Base-by-base conservation (phyloP, 2,113 vertebrate species). In the Apistogramma diplotaenia region DNA sequence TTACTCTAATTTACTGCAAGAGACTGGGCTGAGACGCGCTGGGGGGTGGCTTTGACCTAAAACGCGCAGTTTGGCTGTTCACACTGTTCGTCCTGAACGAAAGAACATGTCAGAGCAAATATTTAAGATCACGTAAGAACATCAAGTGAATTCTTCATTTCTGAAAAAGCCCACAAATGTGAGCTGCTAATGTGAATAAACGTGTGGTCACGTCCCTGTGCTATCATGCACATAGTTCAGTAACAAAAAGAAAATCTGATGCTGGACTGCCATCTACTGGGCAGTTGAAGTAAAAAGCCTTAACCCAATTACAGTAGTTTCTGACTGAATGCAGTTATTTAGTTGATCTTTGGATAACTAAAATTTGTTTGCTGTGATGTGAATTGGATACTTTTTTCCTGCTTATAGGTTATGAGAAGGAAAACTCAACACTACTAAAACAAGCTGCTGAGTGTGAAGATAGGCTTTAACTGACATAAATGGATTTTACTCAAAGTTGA, bases 261-360 rank as follows among this genome's bases (percentile, higher is more conserved):
- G 35, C 27, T 55, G 59, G 5, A 79, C 78, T 88, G 85, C 87
- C 89, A 85, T n/a, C 91, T 91, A 25, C 25, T 84, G 89, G 2
- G 18, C 16, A 74, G 6, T 19, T 55, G 12, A 11, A 35, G 84
- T 33, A 86, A 16, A 23, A 31, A 21, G 25, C 0, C 12, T 29
- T 51, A 51, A 70, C 18, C 43, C 9, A n/a, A n/a, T n/a, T n/a
- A n/a, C 16, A 49, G 29, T 46, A 49, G 25, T 51, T 51, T 49
- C 43, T 51, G 25, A 49, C 18, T 70, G 40, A 70, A 10, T 54
- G 8, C 9, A n/a, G 19, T 21, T 31, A 12, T 51, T 51, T 70
- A 31, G 29, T 49, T 29, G 2, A 51, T 19, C 4, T 2, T n/a
- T 51, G 25, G 27, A n/a, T 46, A 16, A 46, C 43, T 46, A 6